Evolutionary conservation across 2,888 invertebrate species (phyloP).

Genomic region (Pseudococcus jackbeardsleyi): DNA sequence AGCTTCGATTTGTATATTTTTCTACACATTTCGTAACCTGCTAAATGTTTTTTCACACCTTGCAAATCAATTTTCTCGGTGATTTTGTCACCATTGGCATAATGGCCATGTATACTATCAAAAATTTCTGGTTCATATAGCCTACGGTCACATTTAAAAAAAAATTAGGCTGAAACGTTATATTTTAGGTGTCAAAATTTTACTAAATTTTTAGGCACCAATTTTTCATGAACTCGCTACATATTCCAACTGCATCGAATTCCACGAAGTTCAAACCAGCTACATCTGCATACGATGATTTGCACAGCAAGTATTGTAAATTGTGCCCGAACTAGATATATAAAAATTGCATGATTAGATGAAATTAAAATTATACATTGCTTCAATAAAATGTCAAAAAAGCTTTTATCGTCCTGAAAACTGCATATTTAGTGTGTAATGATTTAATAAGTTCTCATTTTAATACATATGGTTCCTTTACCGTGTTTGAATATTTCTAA

Average conservation of each 20-base stretch:
- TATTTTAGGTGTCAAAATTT: background rate
- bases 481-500: too few species aligned
- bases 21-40: slow-evolving; percentile 83
- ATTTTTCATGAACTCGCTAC: slow-evolving; percentile 85
- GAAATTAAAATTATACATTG: background rate
- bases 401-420: too few species aligned
- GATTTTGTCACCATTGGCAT: slow-evolving; percentile 77
- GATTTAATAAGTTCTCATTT: too few species aligned
- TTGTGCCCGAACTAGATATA: slow-evolving; percentile 83
- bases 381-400: background rate
- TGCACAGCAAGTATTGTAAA: slow-evolving; percentile 87
- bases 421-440: too few species aligned
- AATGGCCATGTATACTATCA: slow-evolving; percentile 80
- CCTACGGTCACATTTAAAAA: slow-evolving; percentile 69
- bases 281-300: slow-evolving; percentile 85
- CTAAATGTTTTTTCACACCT: slow-evolving; percentile 80
- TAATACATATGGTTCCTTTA: too few species aligned
- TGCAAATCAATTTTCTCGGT: slow-evolving; percentile 78
- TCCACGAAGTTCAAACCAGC: slow-evolving; percentile 90
- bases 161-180: background rate
- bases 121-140: slow-evolving; percentile 77
- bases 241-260: slow-evolving; percentile 92
- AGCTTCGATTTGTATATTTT: slow-evolving; percentile 86
- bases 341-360: background rate
- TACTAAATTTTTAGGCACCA: slow-evolving; percentile 72